phyloP scores from a whole-genome alignment of 2,113 vertebrate genomes.

The Thunnus maccoyii region DNA sequence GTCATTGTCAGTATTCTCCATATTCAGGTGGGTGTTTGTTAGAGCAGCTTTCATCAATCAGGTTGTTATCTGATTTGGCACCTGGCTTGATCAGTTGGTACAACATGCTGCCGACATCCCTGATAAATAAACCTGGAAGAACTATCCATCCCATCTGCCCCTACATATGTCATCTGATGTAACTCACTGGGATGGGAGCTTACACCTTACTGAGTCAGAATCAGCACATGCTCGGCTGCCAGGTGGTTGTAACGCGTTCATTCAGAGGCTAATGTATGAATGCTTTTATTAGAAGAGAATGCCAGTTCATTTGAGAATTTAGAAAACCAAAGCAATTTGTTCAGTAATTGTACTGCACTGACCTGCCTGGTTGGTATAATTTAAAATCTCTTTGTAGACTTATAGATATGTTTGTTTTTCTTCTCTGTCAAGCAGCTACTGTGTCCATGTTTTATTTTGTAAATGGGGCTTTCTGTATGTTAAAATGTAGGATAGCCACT shows the following conservation, averaged over 20 bases:
- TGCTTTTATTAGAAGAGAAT: conserved; percentile 35
- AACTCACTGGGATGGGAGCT: conserved; percentile 66
- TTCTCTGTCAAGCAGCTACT: neutral
- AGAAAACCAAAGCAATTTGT: neutral
- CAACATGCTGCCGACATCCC: conserved; percentile 73
- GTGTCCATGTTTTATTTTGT: neutral
- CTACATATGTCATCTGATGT: conserved; percentile 80
- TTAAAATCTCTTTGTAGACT: conserved; percentile 2
- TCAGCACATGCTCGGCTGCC: conserved; percentile 64
- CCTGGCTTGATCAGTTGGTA: conserved; percentile 77
- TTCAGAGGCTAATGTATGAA: conserved; percentile 42
- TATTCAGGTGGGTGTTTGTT: conserved; percentile 58
- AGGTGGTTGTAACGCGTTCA: conserved; percentile 62
- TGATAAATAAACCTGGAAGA: conserved; percentile 80
- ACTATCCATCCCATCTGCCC: conserved; percentile 79
- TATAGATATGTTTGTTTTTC: too few species aligned
- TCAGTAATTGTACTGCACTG: neutral
- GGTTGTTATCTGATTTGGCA: conserved; percentile 74
- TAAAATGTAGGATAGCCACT: neutral
- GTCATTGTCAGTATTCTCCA: conserved; percentile 29
- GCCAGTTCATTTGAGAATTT: conserved; percentile 36
- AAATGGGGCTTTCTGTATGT: neutral
- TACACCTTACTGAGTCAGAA: conserved; percentile 68
- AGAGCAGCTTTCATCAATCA: conserved; percentile 77
- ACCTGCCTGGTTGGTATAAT: neutral